phyloP scores from a whole-genome alignment of 2,888 invertebrate species.

The Bhutanitis thaidina region DNA sequence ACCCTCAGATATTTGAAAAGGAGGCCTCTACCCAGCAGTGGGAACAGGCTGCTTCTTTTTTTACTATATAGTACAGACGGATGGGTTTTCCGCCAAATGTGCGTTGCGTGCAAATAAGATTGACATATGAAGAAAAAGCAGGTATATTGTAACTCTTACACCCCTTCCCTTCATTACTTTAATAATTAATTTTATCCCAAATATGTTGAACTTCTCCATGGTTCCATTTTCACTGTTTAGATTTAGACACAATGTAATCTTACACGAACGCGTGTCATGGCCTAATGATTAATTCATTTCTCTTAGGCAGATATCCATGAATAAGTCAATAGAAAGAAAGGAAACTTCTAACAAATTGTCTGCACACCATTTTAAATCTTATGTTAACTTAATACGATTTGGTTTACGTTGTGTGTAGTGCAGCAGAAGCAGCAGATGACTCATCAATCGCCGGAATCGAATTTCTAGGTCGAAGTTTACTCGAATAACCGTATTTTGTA shows the following conservation, averaged over 20 bases:
- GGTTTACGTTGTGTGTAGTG: conserved; percentile 29
- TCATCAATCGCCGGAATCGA: conserved; percentile 39
- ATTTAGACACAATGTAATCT: conserved; percentile 6
- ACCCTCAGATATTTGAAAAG: too few relatives aligned
- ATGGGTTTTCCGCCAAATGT: too few relatives aligned
- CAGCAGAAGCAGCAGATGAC: conserved; percentile 30
- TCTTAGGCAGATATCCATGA: conserved; percentile 31
- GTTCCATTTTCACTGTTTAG: too few relatives aligned
- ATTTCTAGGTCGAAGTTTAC: conserved; percentile 50
- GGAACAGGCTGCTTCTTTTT: too few relatives aligned
- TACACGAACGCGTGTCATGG: not conserved
- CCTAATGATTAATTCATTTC: conserved; percentile 56
- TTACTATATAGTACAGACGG: too few relatives aligned
- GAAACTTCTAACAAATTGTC: not conserved
- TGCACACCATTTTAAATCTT: conserved; percentile 25
- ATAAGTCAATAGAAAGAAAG: conserved; percentile 24
- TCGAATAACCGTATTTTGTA: conserved; percentile 22
- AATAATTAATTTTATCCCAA: too few relatives aligned
- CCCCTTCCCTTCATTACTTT: too few relatives aligned
- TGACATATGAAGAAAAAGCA: too few relatives aligned
- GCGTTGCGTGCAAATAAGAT: too few relatives aligned
- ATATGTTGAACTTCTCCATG: too few relatives aligned
- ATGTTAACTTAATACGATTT: conserved; percentile 20
- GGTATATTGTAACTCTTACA: too few relatives aligned
- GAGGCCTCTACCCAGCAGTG: too few relatives aligned